Base-by-base conservation (phyloP, 2,888 invertebrate species). In the Pseudanteris insignis region DNA sequence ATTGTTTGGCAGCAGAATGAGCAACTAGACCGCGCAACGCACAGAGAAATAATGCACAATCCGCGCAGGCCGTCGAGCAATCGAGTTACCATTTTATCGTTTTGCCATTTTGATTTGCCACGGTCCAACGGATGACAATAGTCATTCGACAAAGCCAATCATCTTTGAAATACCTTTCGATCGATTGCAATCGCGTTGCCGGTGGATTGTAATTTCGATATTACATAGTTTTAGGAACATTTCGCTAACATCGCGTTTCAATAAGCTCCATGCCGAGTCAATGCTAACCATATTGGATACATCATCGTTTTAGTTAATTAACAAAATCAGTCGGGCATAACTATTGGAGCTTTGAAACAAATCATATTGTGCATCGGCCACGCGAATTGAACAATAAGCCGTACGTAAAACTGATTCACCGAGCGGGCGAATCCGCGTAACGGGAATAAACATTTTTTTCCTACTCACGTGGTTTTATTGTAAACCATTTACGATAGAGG, bases 41-140 rank as follows among this genome's bases (percentile, higher is more conserved):
- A 69, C 70, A 67, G 69, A 70, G 71, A 73, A 74, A 76, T 76
- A 75, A 76, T 77, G 76, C 70, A 73, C 74, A 73, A 76, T 76
- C 71, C 70, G 68, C 70, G 73, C 72, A 70, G 74, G 67, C 63
- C 60, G 36, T 63, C 72, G 71, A 67, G 68, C 74, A 77, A 77
- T 78, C 73, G 74, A 73, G 72, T 78, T 78, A 77, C 73, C 73
- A 75, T 77, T 67, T 67, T 67, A 66, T 66, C 65, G 65, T 66
- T 67, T 76, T 73, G 73, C 75, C 76, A 77, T 78, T 79, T 77
- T 74, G 74, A 77, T 77, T 78, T 69, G 65, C 67, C 68, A 71
- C 74, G 76, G 74, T 78, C 73, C 74, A 75, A 66, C 71, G 75
- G 68, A 71, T 68, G 70, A 75, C 77, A 77, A 78, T 78, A 65